Conservation (phyloP, 2,888 invertebrate species). For the Polyommatus iphigenia region DNA sequence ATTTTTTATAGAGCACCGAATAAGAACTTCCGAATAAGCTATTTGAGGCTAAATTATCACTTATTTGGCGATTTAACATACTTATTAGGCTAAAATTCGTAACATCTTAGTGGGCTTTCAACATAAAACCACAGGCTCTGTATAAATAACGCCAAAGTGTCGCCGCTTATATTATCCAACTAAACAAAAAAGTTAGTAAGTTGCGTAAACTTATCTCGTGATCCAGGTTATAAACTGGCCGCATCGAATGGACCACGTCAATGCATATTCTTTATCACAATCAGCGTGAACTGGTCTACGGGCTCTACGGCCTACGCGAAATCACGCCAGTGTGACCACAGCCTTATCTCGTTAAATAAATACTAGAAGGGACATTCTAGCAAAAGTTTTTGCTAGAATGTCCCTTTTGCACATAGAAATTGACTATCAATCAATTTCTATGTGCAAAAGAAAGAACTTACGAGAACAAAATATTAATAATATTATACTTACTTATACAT, state of each 20-base stretch:
- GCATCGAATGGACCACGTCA: conserved; percentile 26
- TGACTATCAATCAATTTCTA: too few relatives aligned
- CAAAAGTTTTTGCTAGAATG: neutral
- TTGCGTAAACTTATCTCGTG: conserved; percentile 6
- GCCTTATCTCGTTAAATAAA: neutral
- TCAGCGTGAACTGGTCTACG: conserved; percentile 3
- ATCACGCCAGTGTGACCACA: conserved; percentile 1
- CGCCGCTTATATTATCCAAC: neutral
- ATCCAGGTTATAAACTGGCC: neutral
- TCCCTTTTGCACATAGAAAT: too few relatives aligned
- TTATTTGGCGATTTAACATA: too few relatives aligned
- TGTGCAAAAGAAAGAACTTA: too few relatives aligned
- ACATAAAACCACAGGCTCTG: too few relatives aligned
- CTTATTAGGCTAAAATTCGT: too few relatives aligned
- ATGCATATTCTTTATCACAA: conserved; percentile 30
- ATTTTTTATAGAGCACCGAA: too few relatives aligned
- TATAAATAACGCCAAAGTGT: neutral
- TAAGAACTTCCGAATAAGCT: too few relatives aligned
- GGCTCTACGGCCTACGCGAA: conserved; percentile 17
- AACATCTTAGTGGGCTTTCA: too few relatives aligned
- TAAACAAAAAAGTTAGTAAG: neutral
- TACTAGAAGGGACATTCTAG: conserved; percentile 19
- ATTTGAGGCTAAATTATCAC: too few relatives aligned
- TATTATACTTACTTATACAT: too few relatives aligned
- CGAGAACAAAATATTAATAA: too few relatives aligned